A percentile compares a stretch with the other conserved stretches of the same genome.
phyloP scores from a whole-genome alignment of 2,888 invertebrate genomes.

The Dolichopus griseipennis region DNA sequence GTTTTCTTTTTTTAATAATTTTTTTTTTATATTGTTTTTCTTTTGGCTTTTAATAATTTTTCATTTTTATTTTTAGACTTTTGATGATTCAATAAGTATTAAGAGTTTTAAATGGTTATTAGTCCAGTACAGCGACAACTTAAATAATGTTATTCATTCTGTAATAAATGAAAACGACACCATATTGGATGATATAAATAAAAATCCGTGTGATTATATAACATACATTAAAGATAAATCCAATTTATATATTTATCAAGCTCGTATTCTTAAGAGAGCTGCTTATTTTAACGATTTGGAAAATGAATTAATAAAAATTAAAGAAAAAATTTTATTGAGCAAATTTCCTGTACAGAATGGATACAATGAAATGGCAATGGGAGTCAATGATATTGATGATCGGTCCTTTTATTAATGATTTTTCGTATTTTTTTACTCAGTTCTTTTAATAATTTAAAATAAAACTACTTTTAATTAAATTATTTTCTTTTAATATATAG shows the following conservation, averaged over 20 bases:
- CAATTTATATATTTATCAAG: neutral
- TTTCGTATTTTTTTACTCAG: no score
- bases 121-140: conserved; percentile 1
- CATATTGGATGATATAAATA: neutral
- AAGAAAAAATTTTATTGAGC: neutral
- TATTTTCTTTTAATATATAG: no score
- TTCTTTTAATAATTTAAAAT: no score
- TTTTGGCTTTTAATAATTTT: no score
- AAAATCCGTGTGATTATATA: neutral
- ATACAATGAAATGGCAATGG: no score
- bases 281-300: neutral
- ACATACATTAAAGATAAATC: neutral
- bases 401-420: no score
- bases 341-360: no score
- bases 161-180: neutral
- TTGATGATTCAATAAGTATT: neutral
- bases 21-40: no score
- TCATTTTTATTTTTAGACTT: no score
- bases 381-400: no score
- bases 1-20: no score
- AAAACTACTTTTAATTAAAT: no score
- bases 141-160: conserved; percentile 3
- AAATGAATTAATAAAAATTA: neutral
- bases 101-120: conserved; percentile 2
- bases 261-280: neutral